Evolutionary conservation across 2,797 vertebrate genomes (phyloP), one percentile per base, ranked within the genome.

Genomic region (Astyanax mexicanus): DNA sequence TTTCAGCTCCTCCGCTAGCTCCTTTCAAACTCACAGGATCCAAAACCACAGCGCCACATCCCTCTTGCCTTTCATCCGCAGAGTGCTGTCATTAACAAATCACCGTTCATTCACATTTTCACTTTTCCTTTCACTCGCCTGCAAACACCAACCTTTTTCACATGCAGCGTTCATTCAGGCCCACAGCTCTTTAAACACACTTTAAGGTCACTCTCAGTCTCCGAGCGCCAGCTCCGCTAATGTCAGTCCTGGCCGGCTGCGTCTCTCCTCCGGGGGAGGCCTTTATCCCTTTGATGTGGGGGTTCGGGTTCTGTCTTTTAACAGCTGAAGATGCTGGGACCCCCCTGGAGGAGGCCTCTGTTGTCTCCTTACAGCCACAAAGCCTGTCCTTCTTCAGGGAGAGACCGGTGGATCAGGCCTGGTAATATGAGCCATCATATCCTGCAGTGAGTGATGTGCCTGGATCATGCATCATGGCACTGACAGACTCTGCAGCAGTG

Each of bases 1-100:
- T 85, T 87, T 81, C 76, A 40, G 54, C 68, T 80, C 58, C 57
- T 76, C 66, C 54, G 67, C 72, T 76, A 32, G 55, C 60, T 77
- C 61, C 74, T 72, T 81, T 81, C 76, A 79, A 72, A 68, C 54
- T 40, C 42, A 32, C 45, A 47, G 44, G 17, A 68, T 75, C 66
- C 58, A 74, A 81, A 82, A 75, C 81, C 77, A 29, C 79, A 74
- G 69, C 10, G 19, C 25, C 67, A 61, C 71, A 55, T 64, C 64
- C 69, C 69, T 80, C 52, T 67, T n/a, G n/a, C 69, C 60, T 45
- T 80, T 80, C 42, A 75, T 72, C 64, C 73, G 25, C 29, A 69
- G n/a, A 10, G n/a, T 21, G 38, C 19, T 80, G 69, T 68, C 71
- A 61, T 79, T 55, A 27, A 12, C 10, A 17, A 69, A 19, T 44